Evolutionary conservation across 2,888 invertebrate species (phyloP).

Genomic region (Morpho helenor): DNA sequence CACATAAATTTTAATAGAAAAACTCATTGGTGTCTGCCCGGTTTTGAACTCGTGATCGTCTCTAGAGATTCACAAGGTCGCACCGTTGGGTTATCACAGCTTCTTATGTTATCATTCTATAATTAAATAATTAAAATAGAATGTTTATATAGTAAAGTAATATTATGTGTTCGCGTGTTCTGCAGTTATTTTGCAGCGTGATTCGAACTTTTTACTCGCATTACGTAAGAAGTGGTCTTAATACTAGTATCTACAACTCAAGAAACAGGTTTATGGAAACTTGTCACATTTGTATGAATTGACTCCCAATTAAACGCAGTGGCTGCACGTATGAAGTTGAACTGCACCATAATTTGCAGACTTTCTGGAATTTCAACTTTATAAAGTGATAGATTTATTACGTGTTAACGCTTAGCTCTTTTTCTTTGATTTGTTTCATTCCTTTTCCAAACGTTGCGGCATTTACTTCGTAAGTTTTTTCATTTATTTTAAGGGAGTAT

Average conservation of each 20-base stretch:
- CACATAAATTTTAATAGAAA: no score
- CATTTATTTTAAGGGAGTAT: no score
- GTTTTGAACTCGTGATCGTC: no score
- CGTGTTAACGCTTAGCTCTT: background rate
- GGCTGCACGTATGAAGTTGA: background rate
- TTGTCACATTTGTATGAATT: constrained; percentile 8
- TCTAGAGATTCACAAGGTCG: no score
- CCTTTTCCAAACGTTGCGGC: background rate
- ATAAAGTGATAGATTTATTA: no score
- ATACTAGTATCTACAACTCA: background rate
- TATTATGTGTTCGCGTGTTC: no score
- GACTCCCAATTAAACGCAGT: constrained; percentile 11
- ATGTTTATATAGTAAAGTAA: no score
- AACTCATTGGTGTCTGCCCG: no score
- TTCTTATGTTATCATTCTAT: no score
- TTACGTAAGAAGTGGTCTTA: constrained; percentile 12
- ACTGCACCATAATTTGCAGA: background rate
- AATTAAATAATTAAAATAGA: no score
- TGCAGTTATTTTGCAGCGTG: constrained; percentile 1
- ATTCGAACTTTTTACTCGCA: constrained; percentile 8
- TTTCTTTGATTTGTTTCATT: background rate
- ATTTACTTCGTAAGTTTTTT: no score
- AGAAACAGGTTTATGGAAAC: background rate
- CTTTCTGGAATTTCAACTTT: background rate
- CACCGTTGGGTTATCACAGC: no score